A percentile compares a stretch with the other conserved stretches of the same genome.
Conservation (phyloP, 2,797 vertebrate genomes). For the Crocodylus rhombifer region DNA sequence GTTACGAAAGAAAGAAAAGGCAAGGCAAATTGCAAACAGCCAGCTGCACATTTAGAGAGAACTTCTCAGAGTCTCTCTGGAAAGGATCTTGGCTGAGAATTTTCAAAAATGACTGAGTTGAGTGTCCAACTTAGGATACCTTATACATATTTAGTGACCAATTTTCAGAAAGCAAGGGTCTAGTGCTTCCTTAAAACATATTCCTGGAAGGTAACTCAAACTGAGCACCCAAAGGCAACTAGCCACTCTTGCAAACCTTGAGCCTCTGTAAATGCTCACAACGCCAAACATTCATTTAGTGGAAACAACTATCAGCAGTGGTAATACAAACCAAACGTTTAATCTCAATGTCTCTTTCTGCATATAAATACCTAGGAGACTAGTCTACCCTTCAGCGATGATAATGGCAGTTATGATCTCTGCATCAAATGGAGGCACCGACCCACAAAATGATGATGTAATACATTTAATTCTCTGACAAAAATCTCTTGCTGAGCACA, state of each 20-base stretch:
- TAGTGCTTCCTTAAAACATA: background rate
- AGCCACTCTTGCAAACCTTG: background rate
- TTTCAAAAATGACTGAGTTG: background rate
- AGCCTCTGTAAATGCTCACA: background rate
- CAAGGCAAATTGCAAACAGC: background rate
- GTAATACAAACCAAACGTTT: accelerated
- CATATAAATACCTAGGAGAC: background rate
- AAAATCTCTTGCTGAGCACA: background rate
- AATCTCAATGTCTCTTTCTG: background rate
- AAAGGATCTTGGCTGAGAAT: background rate
- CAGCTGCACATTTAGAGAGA: background rate
- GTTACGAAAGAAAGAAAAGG: conserved; percentile 21
- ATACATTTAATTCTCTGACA: background rate
- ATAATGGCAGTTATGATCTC: background rate
- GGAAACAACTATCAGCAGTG: accelerated
- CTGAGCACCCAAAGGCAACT: background rate
- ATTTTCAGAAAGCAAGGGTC: background rate
- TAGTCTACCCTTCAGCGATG: background rate
- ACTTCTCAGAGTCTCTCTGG: background rate
- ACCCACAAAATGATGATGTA: background rate
- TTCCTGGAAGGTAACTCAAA: background rate
- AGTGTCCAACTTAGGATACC: background rate
- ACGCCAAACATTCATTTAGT: accelerated
- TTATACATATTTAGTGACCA: background rate
- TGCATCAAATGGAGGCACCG: no score